Evolutionary conservation across 2,113 vertebrate genomes (phyloP).

Genomic region (Carassius auratus): DNA sequence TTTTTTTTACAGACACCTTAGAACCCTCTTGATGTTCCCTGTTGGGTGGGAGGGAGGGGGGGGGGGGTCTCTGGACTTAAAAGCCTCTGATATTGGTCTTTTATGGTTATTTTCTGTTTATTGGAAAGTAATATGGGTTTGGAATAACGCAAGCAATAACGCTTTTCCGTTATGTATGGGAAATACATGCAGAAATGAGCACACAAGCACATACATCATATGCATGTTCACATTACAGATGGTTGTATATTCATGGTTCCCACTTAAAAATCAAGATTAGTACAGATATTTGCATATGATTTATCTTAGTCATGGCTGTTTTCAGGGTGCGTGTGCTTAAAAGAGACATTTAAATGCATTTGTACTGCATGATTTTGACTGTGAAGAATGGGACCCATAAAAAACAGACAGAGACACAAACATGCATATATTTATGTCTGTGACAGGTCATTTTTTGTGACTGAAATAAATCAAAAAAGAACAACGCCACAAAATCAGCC

Average conservation of each 20-base stretch:
- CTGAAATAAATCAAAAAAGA: neutral
- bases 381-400: neutral
- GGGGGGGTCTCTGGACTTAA: neutral
- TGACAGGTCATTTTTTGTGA: neutral
- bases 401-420: neutral
- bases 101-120: neutral
- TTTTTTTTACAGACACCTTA: too few species aligned
- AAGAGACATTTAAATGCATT: constrained; percentile 36
- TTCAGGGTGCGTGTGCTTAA: neutral
- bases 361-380: constrained; percentile 12
- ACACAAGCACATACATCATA: constrained; percentile 12
- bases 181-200: neutral
- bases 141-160: neutral
- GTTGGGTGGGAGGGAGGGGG: too few species aligned
- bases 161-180: neutral
- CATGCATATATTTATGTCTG: neutral
- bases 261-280: neutral
- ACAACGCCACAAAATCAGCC: neutral
- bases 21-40: neutral
- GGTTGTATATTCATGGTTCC: neutral
- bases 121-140: neutral
- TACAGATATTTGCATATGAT: constrained; percentile 31
- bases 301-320: constrained; percentile 35
- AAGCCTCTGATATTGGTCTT: neutral
- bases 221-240: neutral